A percentile compares a stretch with the other conserved stretches of the same genome.
Conservation (phyloP, 2,113 vertebrate genomes). For the Callionymus lyra region DNA sequence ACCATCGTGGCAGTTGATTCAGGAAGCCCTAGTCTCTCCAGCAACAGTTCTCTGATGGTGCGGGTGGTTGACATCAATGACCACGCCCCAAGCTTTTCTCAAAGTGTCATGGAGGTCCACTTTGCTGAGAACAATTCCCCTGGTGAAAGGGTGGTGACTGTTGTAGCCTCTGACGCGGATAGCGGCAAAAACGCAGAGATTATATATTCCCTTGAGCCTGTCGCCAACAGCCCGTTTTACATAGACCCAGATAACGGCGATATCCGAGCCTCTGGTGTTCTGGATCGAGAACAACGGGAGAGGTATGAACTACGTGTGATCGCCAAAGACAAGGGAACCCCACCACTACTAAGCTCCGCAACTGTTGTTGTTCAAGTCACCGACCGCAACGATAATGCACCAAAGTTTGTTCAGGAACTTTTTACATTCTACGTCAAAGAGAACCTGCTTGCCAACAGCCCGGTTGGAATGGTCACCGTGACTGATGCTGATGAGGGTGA, state of each 20-base stretch:
- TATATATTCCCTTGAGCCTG: slow-evolving; percentile 79
- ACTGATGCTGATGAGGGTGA: slow-evolving; percentile 89
- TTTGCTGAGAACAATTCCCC: slow-evolving; percentile 90
- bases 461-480: slow-evolving; percentile 95
- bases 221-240: slow-evolving; percentile 71
- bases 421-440: slow-evolving; percentile 97
- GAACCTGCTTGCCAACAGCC: slow-evolving; percentile 91
- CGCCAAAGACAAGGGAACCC: slow-evolving; percentile 84
- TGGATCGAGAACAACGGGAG: slow-evolving; percentile 84
- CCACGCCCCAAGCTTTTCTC: slow-evolving; percentile 82
- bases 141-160: slow-evolving; percentile 80
- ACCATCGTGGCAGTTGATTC: slow-evolving; percentile 93
- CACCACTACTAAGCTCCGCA: slow-evolving; percentile 79
- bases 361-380: slow-evolving; percentile 84
- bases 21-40: slow-evolving; percentile 88
- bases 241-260: slow-evolving; percentile 87
- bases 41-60: slow-evolving; percentile 88
- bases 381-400: slow-evolving; percentile 89
- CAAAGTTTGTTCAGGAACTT: slow-evolving; percentile 92
- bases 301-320: slow-evolving; percentile 85
- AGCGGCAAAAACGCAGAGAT: slow-evolving; percentile 90
- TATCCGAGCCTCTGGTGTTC: slow-evolving; percentile 72
- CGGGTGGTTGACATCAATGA: slow-evolving; percentile 89
- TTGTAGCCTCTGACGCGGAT: slow-evolving; percentile 82
- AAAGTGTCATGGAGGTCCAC: slow-evolving; percentile 81